Evolutionary conservation across 64 coral and sea anemone species (phyloP).

Genomic region (Platygyra sinensis): DNA sequence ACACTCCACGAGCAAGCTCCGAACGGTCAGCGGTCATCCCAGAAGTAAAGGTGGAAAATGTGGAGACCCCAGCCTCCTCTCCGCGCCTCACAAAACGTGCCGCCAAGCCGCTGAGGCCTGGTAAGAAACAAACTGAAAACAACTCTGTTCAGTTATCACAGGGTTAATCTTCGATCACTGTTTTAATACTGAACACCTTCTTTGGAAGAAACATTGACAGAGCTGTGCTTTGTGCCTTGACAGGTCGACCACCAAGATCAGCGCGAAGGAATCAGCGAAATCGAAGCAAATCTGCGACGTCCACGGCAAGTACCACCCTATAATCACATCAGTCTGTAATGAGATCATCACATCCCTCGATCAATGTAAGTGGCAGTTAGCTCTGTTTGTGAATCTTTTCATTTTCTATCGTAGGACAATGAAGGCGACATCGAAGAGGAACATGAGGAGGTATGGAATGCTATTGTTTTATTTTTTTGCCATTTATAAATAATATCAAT

Average conservation of each 20-base stretch:
- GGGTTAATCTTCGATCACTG: not conserved
- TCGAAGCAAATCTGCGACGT: constrained; percentile 78
- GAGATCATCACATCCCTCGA: not conserved
- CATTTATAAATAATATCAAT: not conserved
- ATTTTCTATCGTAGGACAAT: constrained; percentile 69
- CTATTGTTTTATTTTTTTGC: not conserved
- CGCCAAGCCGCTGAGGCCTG: constrained; percentile 83
- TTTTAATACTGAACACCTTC: not conserved
- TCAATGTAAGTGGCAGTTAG: not conserved
- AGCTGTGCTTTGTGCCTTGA: not conserved
- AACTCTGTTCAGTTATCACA: not conserved
- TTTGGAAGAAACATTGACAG: not conserved
- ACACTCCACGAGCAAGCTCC: constrained; percentile 1
- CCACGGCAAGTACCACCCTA: constrained; percentile 48
- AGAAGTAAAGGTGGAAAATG: constrained; percentile 74
- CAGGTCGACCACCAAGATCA: constrained; percentile 56
- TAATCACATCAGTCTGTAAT: not conserved
- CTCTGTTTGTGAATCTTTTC: not conserved
- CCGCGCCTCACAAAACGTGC: constrained; percentile 73
- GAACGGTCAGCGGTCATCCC: constrained; percentile 46
- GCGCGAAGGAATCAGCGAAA: constrained; percentile 63
- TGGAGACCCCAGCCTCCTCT: constrained; percentile 70
- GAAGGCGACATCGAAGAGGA: constrained; percentile 88
- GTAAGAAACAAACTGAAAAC: not conserved
- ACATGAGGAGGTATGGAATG: constrained; percentile 70